These are phyloP conservation scores for Cygnus olor DNA, from an alignment of 2,797 vertebrate genomes.

Conservation along the genomic window DNA sequence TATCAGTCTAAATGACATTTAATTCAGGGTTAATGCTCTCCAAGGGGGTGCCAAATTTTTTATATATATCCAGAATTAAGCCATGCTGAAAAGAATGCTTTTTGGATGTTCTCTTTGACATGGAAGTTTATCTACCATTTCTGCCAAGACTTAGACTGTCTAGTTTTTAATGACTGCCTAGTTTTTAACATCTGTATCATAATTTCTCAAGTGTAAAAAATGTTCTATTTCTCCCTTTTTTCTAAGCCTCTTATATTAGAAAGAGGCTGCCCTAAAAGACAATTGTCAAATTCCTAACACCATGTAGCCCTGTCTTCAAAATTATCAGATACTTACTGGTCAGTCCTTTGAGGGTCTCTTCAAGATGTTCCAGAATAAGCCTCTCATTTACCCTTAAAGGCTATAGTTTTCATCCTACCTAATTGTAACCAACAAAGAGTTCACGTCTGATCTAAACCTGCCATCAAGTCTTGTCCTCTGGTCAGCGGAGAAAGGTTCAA, in stretches of 20 bases:
- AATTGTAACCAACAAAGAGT: background rate
- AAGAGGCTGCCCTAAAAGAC: background rate
- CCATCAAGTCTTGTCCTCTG: background rate
- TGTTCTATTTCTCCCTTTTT: background rate
- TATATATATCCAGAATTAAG: background rate
- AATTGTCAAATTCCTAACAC: background rate
- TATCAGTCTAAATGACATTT: background rate
- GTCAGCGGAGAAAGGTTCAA: background rate
- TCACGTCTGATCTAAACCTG: background rate
- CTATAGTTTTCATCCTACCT: background rate
- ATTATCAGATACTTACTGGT: background rate
- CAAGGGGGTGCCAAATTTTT: background rate
- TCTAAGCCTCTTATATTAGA: background rate
- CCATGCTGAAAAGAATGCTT: background rate
- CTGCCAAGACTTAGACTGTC: background rate
- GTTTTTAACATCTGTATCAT: background rate
- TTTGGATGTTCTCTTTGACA: background rate
- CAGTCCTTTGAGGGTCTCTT: background rate
- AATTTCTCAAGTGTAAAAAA: background rate
- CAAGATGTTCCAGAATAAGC: background rate
- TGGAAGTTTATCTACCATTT: background rate
- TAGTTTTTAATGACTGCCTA: background rate
- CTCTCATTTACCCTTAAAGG: background rate
- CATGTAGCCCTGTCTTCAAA: background rate
- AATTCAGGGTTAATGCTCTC: background rate